Percentiles rank a stretch among this genome's conserved stretches.
Evolutionary conservation across 2,888 invertebrate species (phyloP).

Genomic region (Nephrotoma guestfalica): DNA sequence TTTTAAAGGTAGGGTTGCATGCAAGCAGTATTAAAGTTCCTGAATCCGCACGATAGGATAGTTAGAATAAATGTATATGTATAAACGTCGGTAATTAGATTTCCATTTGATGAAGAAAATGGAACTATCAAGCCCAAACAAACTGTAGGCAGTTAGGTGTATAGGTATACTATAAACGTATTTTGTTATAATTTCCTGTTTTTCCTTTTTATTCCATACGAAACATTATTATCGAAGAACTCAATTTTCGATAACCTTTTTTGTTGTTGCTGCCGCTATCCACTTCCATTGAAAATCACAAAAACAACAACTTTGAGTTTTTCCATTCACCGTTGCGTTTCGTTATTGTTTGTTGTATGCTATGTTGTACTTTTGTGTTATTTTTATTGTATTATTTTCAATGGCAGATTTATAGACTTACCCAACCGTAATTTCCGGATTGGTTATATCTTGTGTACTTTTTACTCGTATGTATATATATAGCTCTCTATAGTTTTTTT

Average conservation of each 20-base stretch:
- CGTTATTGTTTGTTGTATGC: neutral
- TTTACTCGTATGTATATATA: neutral
- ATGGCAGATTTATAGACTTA: slow-evolving; percentile 1
- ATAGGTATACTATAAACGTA: neutral
- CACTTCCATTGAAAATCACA: neutral
- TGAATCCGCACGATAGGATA: neutral
- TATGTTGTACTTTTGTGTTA: neutral
- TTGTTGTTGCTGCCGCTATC: neutral
- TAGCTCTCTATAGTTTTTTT: neutral
- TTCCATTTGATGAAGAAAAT: neutral
- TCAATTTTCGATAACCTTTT: neutral
- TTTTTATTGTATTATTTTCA: neutral
- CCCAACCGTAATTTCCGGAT: slow-evolving; percentile 4
- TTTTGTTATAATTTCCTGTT: neutral
- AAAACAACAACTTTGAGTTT: neutral
- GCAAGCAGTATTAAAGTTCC: neutral
- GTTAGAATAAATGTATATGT: neutral
- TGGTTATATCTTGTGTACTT: neutral
- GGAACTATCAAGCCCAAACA: neutral
- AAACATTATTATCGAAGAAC: neutral
- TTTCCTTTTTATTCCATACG: neutral
- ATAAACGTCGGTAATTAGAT: neutral
- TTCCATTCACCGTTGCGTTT: neutral
- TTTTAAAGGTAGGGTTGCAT: neutral
- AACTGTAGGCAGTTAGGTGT: neutral